Evolutionary conservation across 2,888 invertebrate species (phyloP).

Genomic region (Cerastis leucographa): DNA sequence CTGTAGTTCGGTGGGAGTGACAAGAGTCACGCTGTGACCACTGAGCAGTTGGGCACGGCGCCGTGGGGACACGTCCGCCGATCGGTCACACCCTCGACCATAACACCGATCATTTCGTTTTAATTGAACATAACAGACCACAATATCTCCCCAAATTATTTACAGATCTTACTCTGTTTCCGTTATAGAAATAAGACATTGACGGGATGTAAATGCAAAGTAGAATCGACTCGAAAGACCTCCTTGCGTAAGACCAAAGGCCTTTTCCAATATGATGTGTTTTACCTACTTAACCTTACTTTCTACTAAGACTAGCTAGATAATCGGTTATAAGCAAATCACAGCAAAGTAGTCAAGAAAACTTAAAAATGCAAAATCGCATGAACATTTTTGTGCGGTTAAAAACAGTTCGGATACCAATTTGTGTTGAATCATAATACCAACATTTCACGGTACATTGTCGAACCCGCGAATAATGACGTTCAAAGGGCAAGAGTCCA

Average conservation of each 20-base stretch:
- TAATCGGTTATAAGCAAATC: neutral
- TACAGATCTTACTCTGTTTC: conserved; percentile 37
- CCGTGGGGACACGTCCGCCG: conserved; percentile 75
- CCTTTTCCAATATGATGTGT: neutral
- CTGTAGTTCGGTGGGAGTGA: conserved; percentile 54
- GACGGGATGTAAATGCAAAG: neutral
- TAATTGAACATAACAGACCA: conserved; percentile 68
- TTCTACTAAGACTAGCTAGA: neutral
- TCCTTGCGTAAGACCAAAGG: neutral
- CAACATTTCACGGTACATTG: conserved; percentile 58
- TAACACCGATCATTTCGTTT: conserved; percentile 76
- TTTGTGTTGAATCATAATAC: conserved; percentile 47
- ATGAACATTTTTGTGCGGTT: neutral
- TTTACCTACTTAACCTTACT: neutral
- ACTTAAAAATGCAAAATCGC: neutral
- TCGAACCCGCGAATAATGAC: conserved; percentile 74
- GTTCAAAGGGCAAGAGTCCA: conserved; percentile 81
- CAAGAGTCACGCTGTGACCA: conserved; percentile 69
- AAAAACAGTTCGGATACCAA: conserved; percentile 15
- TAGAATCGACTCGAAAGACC: neutral
- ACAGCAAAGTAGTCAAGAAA: neutral
- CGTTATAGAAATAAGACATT: conserved; percentile 39
- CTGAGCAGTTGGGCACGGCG: conserved; percentile 62
- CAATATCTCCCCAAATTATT: conserved; percentile 47
- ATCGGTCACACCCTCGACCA: conserved; percentile 78